Conservation (phyloP, 2,888 invertebrate species). For the Leptogaster cylindrica region DNA sequence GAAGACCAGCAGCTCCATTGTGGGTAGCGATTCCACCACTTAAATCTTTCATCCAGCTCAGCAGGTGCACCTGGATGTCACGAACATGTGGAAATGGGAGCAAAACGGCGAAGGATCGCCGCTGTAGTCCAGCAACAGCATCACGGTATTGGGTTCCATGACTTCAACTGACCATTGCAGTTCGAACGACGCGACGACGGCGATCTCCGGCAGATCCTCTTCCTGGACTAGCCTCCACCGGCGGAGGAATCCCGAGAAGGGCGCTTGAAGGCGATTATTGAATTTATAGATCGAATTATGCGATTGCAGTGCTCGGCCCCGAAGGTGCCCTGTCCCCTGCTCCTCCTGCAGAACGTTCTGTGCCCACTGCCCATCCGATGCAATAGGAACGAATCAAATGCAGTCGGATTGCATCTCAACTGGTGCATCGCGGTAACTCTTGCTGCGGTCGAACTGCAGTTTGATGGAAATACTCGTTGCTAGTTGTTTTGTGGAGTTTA, state of each 20-base stretch:
- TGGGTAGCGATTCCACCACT: constrained; percentile 15
- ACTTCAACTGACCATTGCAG: constrained; percentile 9
- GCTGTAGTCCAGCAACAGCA: not conserved
- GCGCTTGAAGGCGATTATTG: constrained; percentile 24
- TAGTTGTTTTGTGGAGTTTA: constrained; percentile 11
- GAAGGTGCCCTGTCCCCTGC: too few species aligned
- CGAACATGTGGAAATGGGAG: constrained; percentile 24
- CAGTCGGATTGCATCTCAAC: not conserved
- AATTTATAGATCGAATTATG: constrained; percentile 30
- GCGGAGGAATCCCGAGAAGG: not conserved
- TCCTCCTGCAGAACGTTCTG: not conserved
- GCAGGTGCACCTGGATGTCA: constrained; percentile 45
- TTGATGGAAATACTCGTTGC: constrained; percentile 29
- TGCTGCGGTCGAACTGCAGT: constrained; percentile 7
- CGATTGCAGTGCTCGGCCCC: too few species aligned
- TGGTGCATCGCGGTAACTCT: not conserved
- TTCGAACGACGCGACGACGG: not conserved
- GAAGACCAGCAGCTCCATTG: constrained; percentile 16
- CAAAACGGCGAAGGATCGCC: not conserved
- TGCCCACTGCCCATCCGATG: not conserved
- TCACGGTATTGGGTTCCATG: constrained; percentile 3
- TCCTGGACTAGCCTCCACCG: not conserved
- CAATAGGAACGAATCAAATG: constrained; percentile 7
- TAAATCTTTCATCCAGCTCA: constrained; percentile 44
- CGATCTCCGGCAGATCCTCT: constrained; percentile 20